Evolutionary conservation across 2,113 vertebrate genomes (phyloP), one percentile per base, ranked within the genome.

Genomic region (Procavia capensis): DNA sequence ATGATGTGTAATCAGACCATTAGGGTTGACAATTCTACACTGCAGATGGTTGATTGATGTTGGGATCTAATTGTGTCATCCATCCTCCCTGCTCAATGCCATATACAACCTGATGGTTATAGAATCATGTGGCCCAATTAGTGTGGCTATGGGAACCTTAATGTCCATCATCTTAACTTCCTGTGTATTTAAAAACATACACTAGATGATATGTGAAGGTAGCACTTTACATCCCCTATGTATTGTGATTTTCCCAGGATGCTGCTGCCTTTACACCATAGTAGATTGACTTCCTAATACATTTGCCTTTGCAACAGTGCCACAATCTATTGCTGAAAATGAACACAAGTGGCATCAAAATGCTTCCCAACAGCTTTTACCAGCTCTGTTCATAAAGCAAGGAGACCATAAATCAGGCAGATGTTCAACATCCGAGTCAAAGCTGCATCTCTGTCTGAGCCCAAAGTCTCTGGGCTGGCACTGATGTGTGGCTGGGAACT

Each of bases 31-130:
- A 72, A 3, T 91, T 94, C 88, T 59, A 54, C 17, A 20, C 50
- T 96, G 39, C 96, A 97, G 97, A 96, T 95, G 96, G 95, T 79
- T 93, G 89, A 94, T 50, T 91, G 88, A 93, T 91, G 94, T 95
- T 59, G 50, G 94, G 88, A 75, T 78, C 88, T 84, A 43, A 86
- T 72, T 84, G 39, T 90, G 86, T 94, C 63, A 89, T 50, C 76
- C 19, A 8, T 83, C 86, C 29, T 16, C 31, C 86, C 43, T 89
- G n/a, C 63, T 93, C 11, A 1, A 72, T 81, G 86, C 59, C 82
- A 94, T 36, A 75, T 16, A 76, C 83, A 83, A 80, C 94, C 89
- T 78, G 95, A 97, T 85, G 93, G 80, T 94, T 93, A 93, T 84
- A 95, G 84, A 84, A 95, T 93, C 91, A 86, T 91, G 95, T 91